Evolutionary conservation across 2,113 vertebrate species (phyloP), one percentile per base, ranked within the genome.

Genomic region (Rhagologus leucostigma): DNA sequence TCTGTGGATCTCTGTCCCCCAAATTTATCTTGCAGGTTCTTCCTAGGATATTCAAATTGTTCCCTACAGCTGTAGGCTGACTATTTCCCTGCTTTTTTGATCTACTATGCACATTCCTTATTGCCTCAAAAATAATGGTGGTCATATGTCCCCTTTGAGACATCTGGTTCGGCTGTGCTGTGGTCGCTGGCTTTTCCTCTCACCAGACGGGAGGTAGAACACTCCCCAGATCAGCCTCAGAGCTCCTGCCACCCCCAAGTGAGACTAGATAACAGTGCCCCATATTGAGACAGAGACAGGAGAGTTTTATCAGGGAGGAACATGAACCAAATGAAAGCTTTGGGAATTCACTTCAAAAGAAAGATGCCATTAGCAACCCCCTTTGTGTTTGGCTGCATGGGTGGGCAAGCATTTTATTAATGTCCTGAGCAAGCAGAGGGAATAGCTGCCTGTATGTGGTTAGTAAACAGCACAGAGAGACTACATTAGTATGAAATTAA

Each of bases 291-390:
- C 50, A 55, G 63, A 94, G 87, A 59, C 83, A 62, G 82, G 46
- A 75, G 65, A 41, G 88, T 60, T 92, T 97, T 97, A 97, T 97
- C 96, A 87, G 91, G 63, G 46, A 95, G 41, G 55, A 97, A 95
- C 96, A 97, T 13, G 35, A 96, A 73, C 74, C 88, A 75, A 91
- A 95, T 79, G 59, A 93, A 97, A 93, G 92, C 95, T 85, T 74
- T 91, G 74, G 85, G 79, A 95, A 83, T 94, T 96, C 81, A 83
- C 80, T 96, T 97, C 95, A 95, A 97, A 97, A 69, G 69, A 55
- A 63, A 74, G 82, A 97, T 86, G 85, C 90, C 95, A 96, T 95
- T 97, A 96, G 85, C 86, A 93, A 47, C 57, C 76, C 83, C 44
- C 63, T 95, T 89, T 93, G 91, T 80, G 81, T 84, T 44, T 70